A percentile compares a stretch with the other conserved stretches of the same genome.
phyloP scores from a whole-genome alignment of 2,888 invertebrate genomes.

The Limenitis camilla region DNA sequence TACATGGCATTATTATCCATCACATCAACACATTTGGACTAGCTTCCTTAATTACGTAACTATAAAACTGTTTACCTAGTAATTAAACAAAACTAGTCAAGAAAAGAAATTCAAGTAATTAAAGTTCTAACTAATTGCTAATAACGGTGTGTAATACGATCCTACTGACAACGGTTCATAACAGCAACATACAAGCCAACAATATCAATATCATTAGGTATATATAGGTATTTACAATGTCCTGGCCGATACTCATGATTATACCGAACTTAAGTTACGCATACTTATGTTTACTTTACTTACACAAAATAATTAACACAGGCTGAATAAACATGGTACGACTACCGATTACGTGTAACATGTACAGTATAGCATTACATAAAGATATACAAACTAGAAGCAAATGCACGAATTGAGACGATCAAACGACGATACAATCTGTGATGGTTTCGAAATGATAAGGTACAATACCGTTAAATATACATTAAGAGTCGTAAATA shows the following conservation, averaged over 20 bases:
- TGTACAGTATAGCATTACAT: slow-evolving; percentile 20
- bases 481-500: slow-evolving; percentile 60
- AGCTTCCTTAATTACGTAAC: slow-evolving; percentile 70
- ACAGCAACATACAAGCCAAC: slow-evolving; percentile 19
- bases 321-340: slow-evolving; percentile 25
- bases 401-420: slow-evolving; percentile 69
- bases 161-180: slow-evolving; percentile 14
- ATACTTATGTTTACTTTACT: slow-evolving; percentile 26
- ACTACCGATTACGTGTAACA: slow-evolving; percentile 20
- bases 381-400: slow-evolving; percentile 51
- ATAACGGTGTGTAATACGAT: slow-evolving; percentile 29
- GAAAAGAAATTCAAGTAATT: slow-evolving; percentile 49
- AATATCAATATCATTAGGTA: slow-evolving; percentile 24
- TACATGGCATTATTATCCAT: slow-evolving; percentile 68
- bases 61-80: slow-evolving; percentile 57
- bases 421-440: slow-evolving; percentile 44
- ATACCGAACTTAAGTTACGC: slow-evolving; percentile 26
- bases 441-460: slow-evolving; percentile 48
- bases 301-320: slow-evolving; percentile 27
- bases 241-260: slow-evolving; percentile 29
- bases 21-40: slow-evolving; percentile 71
- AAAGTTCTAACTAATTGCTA: slow-evolving; percentile 40
- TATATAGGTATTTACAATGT: slow-evolving; percentile 30
- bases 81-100: slow-evolving; percentile 71
- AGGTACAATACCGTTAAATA: slow-evolving; percentile 31